Evolutionary conservation across 2,888 invertebrate genomes (phyloP).

Genomic region (Trissoscelio sp.): DNA sequence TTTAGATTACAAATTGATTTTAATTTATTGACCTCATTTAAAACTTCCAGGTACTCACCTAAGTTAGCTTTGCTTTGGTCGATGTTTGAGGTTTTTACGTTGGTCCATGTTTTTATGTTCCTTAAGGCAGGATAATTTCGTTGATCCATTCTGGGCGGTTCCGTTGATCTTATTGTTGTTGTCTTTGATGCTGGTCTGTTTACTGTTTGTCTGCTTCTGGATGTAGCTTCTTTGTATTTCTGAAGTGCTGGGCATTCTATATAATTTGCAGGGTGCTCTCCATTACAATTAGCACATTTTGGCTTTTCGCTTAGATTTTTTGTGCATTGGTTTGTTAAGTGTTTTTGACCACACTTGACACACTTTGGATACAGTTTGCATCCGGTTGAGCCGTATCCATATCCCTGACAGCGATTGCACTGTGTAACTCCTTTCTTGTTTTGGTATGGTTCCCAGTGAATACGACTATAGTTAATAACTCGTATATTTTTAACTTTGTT

Average conservation of each 20-base stretch:
- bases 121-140: no score
- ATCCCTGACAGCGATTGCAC: slow-evolving; percentile 20
- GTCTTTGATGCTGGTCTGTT: no score
- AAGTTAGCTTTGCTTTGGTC: not conserved
- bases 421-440: slow-evolving; percentile 7
- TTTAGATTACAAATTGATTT: not conserved
- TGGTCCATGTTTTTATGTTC: no score
- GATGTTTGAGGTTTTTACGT: not conserved
- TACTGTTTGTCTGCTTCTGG: not conserved
- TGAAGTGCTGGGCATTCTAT: not conserved
- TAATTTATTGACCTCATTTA: not conserved
- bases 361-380: not conserved
- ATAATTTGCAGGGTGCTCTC: not conserved
- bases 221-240: not conserved
- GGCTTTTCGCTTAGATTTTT: not conserved
- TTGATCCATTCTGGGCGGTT: no score
- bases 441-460: not conserved
- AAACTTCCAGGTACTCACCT: not conserved
- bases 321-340: not conserved
- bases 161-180: no score
- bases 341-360: not conserved
- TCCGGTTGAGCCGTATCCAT: not conserved
- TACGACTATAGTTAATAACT: not conserved
- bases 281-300: not conserved
- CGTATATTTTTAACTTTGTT: not conserved